Evolutionary conservation across 2,888 invertebrate species (phyloP), one percentile per base, ranked within the genome.

Genomic region (Pandemis heparana): DNA sequence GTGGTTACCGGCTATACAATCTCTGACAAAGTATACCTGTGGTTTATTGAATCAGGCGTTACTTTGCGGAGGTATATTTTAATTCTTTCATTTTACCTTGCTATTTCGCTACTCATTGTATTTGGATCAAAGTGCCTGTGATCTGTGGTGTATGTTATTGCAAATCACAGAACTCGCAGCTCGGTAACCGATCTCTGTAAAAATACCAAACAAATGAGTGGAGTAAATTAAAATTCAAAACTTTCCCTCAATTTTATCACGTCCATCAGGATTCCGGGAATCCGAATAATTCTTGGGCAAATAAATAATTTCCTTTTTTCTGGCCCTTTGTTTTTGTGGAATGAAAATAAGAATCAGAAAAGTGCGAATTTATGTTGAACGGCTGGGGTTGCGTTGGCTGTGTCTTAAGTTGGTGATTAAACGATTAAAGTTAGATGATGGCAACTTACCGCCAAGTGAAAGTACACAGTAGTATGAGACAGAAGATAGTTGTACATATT

Each of bases 281-380:
- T 51, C 66, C 23, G 23, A 65, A 60, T 18, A 39, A 70, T 68
- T 53, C 60, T 59, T 69, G 48, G 48, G 56, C 39, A 73, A 64
- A 73, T 69, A 75, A 66, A 70, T 69, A 68, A 66, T 65, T 56
- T 41, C 18, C 56, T 39, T 70, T 69, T 70, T 69, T 60, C 61
- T 48, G 53, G 51, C 32, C 56, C 51, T 69, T 65, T 51, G n/a
- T 70, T 61, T 70, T 65, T 69, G 46, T 38, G 69, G 38, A 62
- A 32, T 32, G n/a, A 64, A 69, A 59, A 73, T 41, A 41, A 32
- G n/a, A 68, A 53, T 16, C 16, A 4, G 39, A 9, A 23, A 23
- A 64, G 38, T 51, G 39, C 32, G 51, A 14, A 14, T 16, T 41
- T 10, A 5, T 9, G 39, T 23, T 56, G 5, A 3, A 9, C 12